phyloP scores from a whole-genome alignment of 2,888 invertebrate genomes.

The Amphimallon solstitiale region DNA sequence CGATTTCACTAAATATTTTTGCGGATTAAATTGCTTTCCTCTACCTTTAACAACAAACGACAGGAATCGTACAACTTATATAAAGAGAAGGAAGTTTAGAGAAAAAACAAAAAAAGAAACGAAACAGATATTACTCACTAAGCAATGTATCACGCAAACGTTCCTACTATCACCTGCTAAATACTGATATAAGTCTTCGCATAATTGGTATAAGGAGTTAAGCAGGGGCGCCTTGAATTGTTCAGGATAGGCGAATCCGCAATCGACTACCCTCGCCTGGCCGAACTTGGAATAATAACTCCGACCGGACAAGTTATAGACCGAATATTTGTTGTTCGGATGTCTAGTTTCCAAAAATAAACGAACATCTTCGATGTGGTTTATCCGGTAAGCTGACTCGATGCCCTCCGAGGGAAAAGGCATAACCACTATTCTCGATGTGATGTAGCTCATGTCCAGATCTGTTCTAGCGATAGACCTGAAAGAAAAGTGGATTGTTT shows the following conservation, averaged over 20 bases:
- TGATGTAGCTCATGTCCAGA: constrained; percentile 91
- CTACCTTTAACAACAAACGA: too few relatives aligned
- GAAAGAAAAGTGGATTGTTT: too few relatives aligned
- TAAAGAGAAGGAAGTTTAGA: too few relatives aligned
- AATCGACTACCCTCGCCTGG: constrained; percentile 71
- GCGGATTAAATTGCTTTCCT: too few relatives aligned
- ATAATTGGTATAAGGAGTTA: constrained; percentile 81
- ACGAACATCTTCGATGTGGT: constrained; percentile 92
- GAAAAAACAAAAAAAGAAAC: too few relatives aligned
- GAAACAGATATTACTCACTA: constrained; percentile 72
- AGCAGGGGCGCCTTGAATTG: constrained; percentile 81
- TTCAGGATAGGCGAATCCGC: constrained; percentile 74
- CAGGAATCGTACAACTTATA: too few relatives aligned
- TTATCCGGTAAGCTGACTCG: constrained; percentile 91
- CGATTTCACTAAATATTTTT: too few relatives aligned
- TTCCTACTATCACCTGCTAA: constrained; percentile 84
- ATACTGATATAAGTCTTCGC: constrained; percentile 89
- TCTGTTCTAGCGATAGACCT: constrained; percentile 87
- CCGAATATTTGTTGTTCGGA: constrained; percentile 77
- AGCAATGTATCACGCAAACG: constrained; percentile 85
- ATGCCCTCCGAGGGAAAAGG: constrained; percentile 94
- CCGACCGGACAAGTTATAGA: constrained; percentile 83
- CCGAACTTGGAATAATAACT: constrained; percentile 65
- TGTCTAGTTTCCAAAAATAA: constrained; percentile 81
- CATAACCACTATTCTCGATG: constrained; percentile 91